Conservation (phyloP, 1,140 invertebrate species). For the Drosophila bocki region DNA sequence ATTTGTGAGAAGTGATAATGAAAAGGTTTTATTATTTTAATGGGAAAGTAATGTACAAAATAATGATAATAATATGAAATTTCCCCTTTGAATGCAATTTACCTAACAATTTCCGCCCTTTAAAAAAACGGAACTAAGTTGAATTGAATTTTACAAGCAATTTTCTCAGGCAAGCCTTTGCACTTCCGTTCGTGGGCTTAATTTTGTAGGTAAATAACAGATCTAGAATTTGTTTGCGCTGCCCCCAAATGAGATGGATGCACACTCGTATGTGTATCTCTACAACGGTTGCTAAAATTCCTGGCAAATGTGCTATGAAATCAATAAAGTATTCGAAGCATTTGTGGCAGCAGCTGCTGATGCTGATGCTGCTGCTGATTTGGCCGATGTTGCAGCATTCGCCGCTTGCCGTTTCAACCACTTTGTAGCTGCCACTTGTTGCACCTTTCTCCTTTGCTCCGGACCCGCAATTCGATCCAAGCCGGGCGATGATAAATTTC, state of each 20-base stretch:
- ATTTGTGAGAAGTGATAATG: background rate
- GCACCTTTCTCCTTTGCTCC: constrained; percentile 70
- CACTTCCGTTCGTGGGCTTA: constrained; percentile 28
- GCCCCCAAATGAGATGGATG: constrained; percentile 45
- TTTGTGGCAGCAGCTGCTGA: constrained; percentile 57
- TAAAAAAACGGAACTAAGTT: constrained; percentile 25
- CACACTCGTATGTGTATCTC: constrained; percentile 10
- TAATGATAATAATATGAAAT: background rate
- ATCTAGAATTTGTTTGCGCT: background rate
- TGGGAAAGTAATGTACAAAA: background rate
- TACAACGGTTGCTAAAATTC: constrained; percentile 41
- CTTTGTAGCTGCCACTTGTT: constrained; percentile 79
- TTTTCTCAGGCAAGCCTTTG: constrained; percentile 20
- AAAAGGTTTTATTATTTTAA: background rate
- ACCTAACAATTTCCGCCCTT: constrained; percentile 10
- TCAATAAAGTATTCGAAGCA: constrained; percentile 74
- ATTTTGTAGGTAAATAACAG: constrained; percentile 1
- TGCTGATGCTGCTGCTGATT: constrained; percentile 46
- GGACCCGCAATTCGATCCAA: constrained; percentile 66
- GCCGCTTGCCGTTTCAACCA: constrained; percentile 57
- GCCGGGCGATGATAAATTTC: constrained; percentile 72
- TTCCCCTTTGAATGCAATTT: background rate
- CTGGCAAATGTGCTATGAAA: constrained; percentile 77
- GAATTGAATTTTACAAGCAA: constrained; percentile 12
- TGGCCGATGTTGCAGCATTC: constrained; percentile 47